Evolutionary conservation across 2,888 invertebrate genomes (phyloP).

Genomic region (Parthenolecanium corni): DNA sequence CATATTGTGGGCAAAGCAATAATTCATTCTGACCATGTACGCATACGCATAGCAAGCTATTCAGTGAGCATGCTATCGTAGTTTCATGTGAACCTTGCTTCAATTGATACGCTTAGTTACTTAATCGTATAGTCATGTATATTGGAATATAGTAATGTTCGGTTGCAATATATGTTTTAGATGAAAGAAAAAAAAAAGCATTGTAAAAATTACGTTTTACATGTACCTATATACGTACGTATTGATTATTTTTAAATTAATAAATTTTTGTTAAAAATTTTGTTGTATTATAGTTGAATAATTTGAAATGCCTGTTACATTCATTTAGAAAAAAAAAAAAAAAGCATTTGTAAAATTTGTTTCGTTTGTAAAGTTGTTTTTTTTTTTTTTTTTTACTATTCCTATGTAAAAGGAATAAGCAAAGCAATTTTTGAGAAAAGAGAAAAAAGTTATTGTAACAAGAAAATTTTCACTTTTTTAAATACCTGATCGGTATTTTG

Average conservation of each 20-base stretch:
- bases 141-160: slow-evolving; percentile 22
- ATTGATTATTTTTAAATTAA: background rate
- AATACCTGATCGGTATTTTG: slow-evolving; percentile 5
- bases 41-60: no score
- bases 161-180: slow-evolving; percentile 17
- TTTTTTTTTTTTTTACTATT: slow-evolving; percentile 8
- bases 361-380: slow-evolving; percentile 17
- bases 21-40: no score
- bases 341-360: slow-evolving; percentile 12
- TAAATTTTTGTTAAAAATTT: background rate
- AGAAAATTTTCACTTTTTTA: slow-evolving; percentile 6
- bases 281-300: no score
- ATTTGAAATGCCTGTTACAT: no score
- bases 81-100: no score
- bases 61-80: no score
- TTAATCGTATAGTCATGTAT: slow-evolving; percentile 26
- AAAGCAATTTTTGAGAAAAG: slow-evolving; percentile 11
- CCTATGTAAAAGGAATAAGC: background rate
- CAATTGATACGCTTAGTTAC: slow-evolving; percentile 20
- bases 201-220: background rate
- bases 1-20: no score
- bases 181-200: background rate
- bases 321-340: no score
- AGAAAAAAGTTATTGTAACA: slow-evolving; percentile 1
- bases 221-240: background rate